Evolutionary conservation across 2,113 vertebrate species (phyloP).

Genomic region (Dromas ardeola): DNA sequence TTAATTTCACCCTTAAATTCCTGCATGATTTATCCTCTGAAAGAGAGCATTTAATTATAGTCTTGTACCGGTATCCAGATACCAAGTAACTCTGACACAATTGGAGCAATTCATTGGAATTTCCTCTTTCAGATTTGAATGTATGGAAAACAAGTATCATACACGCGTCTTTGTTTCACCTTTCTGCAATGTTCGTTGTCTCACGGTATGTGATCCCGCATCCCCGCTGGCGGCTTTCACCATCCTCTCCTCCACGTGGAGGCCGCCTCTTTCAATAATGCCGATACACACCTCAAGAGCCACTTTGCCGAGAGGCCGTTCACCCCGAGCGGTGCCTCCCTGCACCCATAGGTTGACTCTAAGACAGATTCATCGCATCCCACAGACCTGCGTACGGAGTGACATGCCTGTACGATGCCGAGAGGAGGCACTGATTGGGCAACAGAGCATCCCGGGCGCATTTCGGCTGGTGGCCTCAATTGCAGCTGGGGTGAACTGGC

Average conservation of each 20-base stretch:
- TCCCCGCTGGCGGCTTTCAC: neutral
- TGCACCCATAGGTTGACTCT: neutral
- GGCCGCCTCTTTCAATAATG: neutral
- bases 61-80: slow-evolving; percentile 9
- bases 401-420: neutral
- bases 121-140: slow-evolving; percentile 43
- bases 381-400: neutral
- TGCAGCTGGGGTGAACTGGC: neutral
- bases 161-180: neutral
- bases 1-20: slow-evolving; percentile 57
- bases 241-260: neutral
- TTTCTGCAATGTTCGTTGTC: neutral
- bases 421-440: neutral
- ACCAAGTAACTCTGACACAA: slow-evolving; percentile 37
- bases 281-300: neutral
- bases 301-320: neutral
- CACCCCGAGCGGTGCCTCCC: neutral
- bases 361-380: neutral
- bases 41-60: slow-evolving; percentile 58
- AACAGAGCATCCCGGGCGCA: neutral
- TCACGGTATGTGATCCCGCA: neutral
- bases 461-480: neutral
- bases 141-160: neutral
- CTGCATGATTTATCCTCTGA: slow-evolving; percentile 43
- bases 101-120: slow-evolving; percentile 57